Evolutionary conservation across 2,888 invertebrate genomes (phyloP).

Genomic region (Drosophila monieri): DNA sequence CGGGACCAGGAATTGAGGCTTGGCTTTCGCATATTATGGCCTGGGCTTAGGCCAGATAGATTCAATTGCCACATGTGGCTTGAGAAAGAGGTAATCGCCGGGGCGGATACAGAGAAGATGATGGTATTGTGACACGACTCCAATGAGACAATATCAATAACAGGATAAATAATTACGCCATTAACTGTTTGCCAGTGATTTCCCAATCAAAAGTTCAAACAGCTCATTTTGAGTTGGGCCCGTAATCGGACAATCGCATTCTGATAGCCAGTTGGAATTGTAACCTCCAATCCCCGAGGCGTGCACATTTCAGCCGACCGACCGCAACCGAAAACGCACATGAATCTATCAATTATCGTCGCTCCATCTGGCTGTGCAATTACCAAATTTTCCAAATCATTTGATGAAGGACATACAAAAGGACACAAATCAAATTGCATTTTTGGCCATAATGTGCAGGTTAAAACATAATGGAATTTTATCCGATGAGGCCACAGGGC

Average conservation of each 20-base stretch:
- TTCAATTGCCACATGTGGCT: constrained; percentile 43
- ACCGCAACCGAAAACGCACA: constrained; percentile 13
- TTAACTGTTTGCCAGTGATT: not conserved
- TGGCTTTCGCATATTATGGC: constrained; percentile 32
- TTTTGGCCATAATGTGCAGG: constrained; percentile 10
- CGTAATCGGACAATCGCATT: too few relatives aligned
- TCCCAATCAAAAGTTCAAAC: not conserved
- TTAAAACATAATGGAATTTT: not conserved
- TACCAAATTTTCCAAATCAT: constrained; percentile 46
- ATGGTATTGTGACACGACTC: constrained; percentile 2
- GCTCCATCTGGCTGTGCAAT: constrained; percentile 34
- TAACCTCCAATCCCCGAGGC: constrained; percentile 21
- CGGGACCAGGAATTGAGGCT: constrained; percentile 14
- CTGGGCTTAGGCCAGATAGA: constrained; percentile 36
- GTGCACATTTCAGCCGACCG: constrained; percentile 9
- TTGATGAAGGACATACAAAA: constrained; percentile 33
- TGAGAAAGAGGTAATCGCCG: constrained; percentile 21
- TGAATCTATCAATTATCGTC: constrained; percentile 13
- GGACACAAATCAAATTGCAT: constrained; percentile 20
- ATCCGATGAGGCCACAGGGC: constrained; percentile 2
- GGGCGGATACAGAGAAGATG: constrained; percentile 5
- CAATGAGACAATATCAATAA: too few relatives aligned
- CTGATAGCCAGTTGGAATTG: not conserved
- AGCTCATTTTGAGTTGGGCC: not conserved
- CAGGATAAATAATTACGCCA: not conserved